Evolutionary conservation across 1,140 invertebrate genomes (phyloP), one percentile per base, ranked within the genome.

Genomic region (Aleiodes sp.): DNA sequence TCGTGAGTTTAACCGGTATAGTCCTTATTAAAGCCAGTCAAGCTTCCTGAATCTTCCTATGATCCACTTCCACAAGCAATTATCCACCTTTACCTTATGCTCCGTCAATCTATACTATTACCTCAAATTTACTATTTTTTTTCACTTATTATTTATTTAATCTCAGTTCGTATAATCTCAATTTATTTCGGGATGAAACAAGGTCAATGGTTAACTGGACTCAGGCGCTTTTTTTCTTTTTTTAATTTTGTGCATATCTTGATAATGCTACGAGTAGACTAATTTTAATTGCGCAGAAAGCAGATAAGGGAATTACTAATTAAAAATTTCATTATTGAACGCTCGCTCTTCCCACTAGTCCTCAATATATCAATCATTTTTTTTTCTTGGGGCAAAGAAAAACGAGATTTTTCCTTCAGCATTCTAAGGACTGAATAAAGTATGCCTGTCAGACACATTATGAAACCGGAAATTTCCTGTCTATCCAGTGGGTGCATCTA

Each of bases 1-100:
- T 24, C 46, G 21, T 12, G 7, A 52, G 8, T 21, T 52, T 24
- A 52, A 52, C 46, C 16, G 41, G 12, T 52, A 16, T 19, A 59
- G 9, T 59, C 56, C 56, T 59, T 59, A 59, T 59, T 59, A 31
- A 59, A 59, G 26, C 28, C 24, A 59, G 56, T 59, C 56, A 59
- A 59, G 26, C 56, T 59, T 59, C 28, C 56, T 59, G 26, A n/a
- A 59, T 31, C 46, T 56, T 24, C 10, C 6, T 26, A 56, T 56
- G 19, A 59, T 59, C 56, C 56, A 59, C 56, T 59, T 52, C 46
- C 46, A 52, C 21, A 52, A 52, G 19, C 46, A 52, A 52, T 52
- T 52, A 52, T 52, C 46, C 46, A 12, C 14, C 19, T 4, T 52
- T 24, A 24, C 21, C 46, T 6, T n/a, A n/a, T n/a, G 16, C 46